Evolutionary conservation across 1,140 invertebrate species (phyloP).

Genomic region (Nymphalis io): DNA sequence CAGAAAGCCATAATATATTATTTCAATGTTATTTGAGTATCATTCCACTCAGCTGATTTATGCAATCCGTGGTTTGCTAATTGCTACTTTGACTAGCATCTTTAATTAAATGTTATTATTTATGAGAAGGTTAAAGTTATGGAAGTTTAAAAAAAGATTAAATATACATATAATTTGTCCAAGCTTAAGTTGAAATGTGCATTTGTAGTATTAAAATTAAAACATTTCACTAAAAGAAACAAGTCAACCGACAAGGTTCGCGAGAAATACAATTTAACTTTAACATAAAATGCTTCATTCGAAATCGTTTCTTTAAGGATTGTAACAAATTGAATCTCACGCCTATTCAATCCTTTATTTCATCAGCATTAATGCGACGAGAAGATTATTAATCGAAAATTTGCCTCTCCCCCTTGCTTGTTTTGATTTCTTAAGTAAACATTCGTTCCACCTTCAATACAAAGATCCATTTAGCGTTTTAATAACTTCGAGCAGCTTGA

Average conservation of each 20-base stretch:
- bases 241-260: slow-evolving; percentile 47
- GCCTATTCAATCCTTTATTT: slow-evolving; percentile 71
- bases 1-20: too few species aligned
- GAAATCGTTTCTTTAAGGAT: slow-evolving; percentile 67
- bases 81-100: too few species aligned
- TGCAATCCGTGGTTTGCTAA: not conserved
- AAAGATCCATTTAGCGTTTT: slow-evolving; percentile 25
- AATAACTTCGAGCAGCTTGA: slow-evolving; percentile 29
- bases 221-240: slow-evolving; percentile 45
- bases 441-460: slow-evolving; percentile 18
- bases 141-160: too few species aligned
- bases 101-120: too few species aligned
- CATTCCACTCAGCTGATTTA: not conserved
- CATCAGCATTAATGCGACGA: slow-evolving; percentile 63
- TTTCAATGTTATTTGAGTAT: not conserved
- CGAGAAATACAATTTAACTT: slow-evolving; percentile 73
- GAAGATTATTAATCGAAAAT: slow-evolving; percentile 64
- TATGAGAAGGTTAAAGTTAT: too few species aligned
- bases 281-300: slow-evolving; percentile 69
- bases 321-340: slow-evolving; percentile 75
- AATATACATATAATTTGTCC: not conserved
- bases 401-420: slow-evolving; percentile 45
- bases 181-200: not conserved
- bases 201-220: not conserved
- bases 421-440: slow-evolving; percentile 46